phyloP scores from a whole-genome alignment of 2,888 invertebrate genomes.

The Netelia inedita region DNA sequence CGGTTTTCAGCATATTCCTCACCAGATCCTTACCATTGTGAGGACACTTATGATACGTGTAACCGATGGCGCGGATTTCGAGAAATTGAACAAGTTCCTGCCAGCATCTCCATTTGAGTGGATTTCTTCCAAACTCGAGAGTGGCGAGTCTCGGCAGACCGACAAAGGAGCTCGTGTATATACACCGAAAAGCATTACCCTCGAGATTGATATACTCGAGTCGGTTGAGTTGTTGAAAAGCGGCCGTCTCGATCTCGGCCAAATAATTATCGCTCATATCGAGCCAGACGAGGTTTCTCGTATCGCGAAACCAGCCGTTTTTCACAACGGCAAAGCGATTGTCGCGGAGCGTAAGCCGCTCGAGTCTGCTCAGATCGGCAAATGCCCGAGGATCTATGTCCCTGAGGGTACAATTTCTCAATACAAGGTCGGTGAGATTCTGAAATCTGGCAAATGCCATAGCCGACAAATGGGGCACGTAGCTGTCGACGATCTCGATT shows the following conservation, averaged over 20 bases:
- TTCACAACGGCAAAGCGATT: constrained; percentile 73
- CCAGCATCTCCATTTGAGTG: constrained; percentile 79
- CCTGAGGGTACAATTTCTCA: constrained; percentile 75
- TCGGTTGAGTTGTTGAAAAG: constrained; percentile 71
- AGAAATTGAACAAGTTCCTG: constrained; percentile 77
- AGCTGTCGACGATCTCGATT: constrained; percentile 77
- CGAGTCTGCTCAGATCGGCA: constrained; percentile 66
- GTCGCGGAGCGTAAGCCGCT: constrained; percentile 74
- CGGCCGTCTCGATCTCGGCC: constrained; percentile 73
- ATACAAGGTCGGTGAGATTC: constrained; percentile 73
- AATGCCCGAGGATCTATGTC: constrained; percentile 75
- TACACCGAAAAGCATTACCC: constrained; percentile 76
- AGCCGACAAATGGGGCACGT: constrained; percentile 71
- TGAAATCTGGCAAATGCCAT: constrained; percentile 70
- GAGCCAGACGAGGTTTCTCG: constrained; percentile 71
- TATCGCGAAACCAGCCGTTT: constrained; percentile 72
- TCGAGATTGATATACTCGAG: constrained; percentile 77
- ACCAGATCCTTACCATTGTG: constrained; percentile 67
- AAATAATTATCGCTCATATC: constrained; percentile 77
- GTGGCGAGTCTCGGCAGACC: constrained; percentile 72
- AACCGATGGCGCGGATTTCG: constrained; percentile 70
- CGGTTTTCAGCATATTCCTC: constrained; percentile 60
- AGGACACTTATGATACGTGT: constrained; percentile 69
- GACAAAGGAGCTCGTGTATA: constrained; percentile 77
- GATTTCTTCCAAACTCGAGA: constrained; percentile 77